These are phyloP conservation scores for Crambe crambe DNA, from an alignment of 37 sponge, comb jelly and placozoan genomes.

Conservation along the genomic window DNA sequence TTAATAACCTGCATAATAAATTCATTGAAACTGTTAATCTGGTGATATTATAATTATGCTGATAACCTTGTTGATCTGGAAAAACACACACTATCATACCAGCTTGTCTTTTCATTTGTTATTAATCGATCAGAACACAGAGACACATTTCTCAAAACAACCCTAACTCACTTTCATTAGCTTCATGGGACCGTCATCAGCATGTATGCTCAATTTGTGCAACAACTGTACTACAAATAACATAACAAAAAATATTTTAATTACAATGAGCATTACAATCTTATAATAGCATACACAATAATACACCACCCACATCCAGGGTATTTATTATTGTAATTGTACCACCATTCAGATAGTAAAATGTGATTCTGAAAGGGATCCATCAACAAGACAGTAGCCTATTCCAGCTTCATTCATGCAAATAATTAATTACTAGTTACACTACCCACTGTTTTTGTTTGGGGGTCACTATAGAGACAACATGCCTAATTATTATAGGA, in stretches of 20 bases:
- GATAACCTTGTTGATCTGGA: background rate
- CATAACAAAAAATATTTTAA: background rate
- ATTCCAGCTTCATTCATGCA: too few species aligned
- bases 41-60: background rate
- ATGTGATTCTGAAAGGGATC: background rate
- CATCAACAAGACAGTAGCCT: background rate
- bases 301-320: background rate
- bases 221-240: conserved; percentile 85
- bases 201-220: conserved; percentile 96
- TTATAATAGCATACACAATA: background rate
- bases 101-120: too few species aligned
- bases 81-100: too few species aligned
- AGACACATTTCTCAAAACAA: too few species aligned
- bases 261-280: too few species aligned
- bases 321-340: background rate
- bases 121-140: too few species aligned
- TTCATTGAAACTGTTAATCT: background rate
- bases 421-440: too few species aligned
- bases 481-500: too few species aligned
- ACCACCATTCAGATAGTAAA: too few species aligned
- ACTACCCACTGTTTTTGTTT: too few species aligned
- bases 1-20: conserved; percentile 84
- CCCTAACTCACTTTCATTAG: conserved; percentile 81
- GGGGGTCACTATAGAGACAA: too few species aligned
- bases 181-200: conserved; percentile 95